phyloP scores from a whole-genome alignment of 2,113 vertebrate species.

The Siphamia tubifer region DNA sequence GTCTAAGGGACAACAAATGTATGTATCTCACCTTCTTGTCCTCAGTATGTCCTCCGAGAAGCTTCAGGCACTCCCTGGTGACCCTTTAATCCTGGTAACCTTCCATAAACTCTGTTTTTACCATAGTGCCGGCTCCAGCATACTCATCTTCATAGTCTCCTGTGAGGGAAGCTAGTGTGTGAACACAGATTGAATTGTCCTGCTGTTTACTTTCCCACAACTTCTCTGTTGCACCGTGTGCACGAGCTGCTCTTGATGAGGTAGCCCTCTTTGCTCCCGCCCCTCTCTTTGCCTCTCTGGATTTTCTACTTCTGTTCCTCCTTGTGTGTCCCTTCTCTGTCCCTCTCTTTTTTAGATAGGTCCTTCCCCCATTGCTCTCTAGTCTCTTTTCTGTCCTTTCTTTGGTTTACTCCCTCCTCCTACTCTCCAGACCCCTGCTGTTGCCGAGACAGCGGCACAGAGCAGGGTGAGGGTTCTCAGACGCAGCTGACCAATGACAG shows the following conservation, averaged over 20 bases:
- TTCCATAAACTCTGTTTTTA: slow-evolving; percentile 58
- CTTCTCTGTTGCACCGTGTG: slow-evolving; percentile 61
- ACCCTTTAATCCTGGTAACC: slow-evolving; percentile 64
- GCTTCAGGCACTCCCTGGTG: slow-evolving; percentile 64
- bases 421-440: slow-evolving; percentile 51
- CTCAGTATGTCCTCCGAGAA: slow-evolving; percentile 59
- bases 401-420: slow-evolving; percentile 53
- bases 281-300: slow-evolving; percentile 8
- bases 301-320: slow-evolving; percentile 19
- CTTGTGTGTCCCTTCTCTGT: slow-evolving; percentile 29
- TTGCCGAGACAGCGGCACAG: slow-evolving; percentile 62
- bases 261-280: slow-evolving; percentile 51
- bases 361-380: slow-evolving; percentile 20
- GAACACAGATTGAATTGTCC: slow-evolving; percentile 50
- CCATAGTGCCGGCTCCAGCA: slow-evolving; percentile 39
- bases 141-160: slow-evolving; percentile 48
- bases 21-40: slow-evolving; percentile 72
- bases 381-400: slow-evolving; percentile 54
- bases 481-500: slow-evolving; percentile 57
- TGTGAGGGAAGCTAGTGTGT: slow-evolving; percentile 36
- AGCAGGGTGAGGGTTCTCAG: slow-evolving; percentile 34
- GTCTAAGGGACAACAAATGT: slow-evolving; percentile 30
- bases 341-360: slow-evolving; percentile 36
- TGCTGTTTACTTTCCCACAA: slow-evolving; percentile 79
- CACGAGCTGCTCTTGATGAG: slow-evolving; percentile 58